Base-by-base conservation (phyloP, 2,113 vertebrate genomes). In the Machaerirhynchus nigripectus region DNA sequence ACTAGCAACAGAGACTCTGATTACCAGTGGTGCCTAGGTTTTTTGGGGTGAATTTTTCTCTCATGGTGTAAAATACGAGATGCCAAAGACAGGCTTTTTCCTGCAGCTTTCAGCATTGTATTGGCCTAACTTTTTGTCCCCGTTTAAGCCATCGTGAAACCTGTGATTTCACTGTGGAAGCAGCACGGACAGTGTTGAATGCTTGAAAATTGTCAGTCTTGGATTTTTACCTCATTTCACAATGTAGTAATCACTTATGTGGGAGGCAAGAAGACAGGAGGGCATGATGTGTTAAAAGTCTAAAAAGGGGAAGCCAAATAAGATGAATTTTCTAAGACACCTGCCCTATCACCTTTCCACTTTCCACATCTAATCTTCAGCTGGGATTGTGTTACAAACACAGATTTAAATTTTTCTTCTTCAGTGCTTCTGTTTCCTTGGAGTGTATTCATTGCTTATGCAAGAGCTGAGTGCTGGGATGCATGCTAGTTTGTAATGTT, bases 211-310 rank as follows among this genome's bases (percentile, higher is more conserved):
- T 59, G 61, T 82, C 79, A 55, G 39, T 60, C 74, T 89, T 85
- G 56, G 64, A 70, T 96, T 96, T 97, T 97, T 97, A 80, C 77
- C 92, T 84, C 65, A 78, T 79, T 92, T 95, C 88, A 95, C 96
- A 89, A 81, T 61, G 85, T 89, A 92, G 42, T 39, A 92, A 90
- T 89, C 17, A 4, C 93, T 81, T 84, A 71, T 49, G 84, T 97
- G 91, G 76, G 56, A 97, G 85, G 89, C 37, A 39, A 91, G 57
- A 64, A 97, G 94, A 69, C 82, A 90, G 83, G 27, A 85, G 61
- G 37, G 65, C 69, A 50, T 52, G 65, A 90, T 87, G 82, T 61
- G 44, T 70, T 84, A 35, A 53, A 57, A 86, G 50, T 67, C 73
- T 95, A 53, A 83, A 87, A 73, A 73, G 35, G 50, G 79, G 46